Evolutionary conservation across 2,797 vertebrate genomes (phyloP).

Genomic region (Syngnathus rostellatus): DNA sequence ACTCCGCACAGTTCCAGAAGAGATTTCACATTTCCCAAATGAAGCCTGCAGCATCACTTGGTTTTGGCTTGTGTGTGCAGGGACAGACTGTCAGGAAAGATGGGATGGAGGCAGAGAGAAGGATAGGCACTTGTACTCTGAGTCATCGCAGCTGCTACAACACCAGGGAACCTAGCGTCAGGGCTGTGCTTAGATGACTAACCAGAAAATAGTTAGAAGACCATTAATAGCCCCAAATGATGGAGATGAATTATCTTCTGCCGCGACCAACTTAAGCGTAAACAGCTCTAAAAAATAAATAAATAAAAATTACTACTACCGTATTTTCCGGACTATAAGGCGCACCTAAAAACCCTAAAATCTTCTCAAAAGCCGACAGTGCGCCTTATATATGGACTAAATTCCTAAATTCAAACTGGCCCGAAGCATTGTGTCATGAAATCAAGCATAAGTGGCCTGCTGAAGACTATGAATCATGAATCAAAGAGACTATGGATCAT

Average conservation of each 20-base stretch:
- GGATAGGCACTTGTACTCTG: conserved; percentile 59
- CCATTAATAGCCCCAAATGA: neutral
- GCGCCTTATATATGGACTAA: no score
- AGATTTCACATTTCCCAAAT: neutral
- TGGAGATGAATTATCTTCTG: neutral
- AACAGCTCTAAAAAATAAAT: neutral
- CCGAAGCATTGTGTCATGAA: no score
- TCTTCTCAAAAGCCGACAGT: no score
- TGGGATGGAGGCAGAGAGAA: conserved; percentile 53
- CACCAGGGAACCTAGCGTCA: conserved; percentile 35
- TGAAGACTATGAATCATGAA: no score
- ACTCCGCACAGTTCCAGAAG: neutral
- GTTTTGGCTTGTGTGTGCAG: neutral
- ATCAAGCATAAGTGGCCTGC: no score
- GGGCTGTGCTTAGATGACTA: conserved; percentile 16
- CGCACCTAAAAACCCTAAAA: no score
- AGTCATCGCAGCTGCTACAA: conserved; percentile 48
- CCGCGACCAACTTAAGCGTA: neutral
- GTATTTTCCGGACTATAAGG: no score
- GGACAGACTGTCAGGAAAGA: conserved; percentile 28
- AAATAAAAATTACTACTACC: no score
- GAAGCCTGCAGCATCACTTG: neutral
- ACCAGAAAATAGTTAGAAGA: neutral
- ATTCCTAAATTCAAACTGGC: no score
- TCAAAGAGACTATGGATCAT: no score